phyloP scores from a whole-genome alignment of 2,888 invertebrate species.

The Aphidius colemani region DNA sequence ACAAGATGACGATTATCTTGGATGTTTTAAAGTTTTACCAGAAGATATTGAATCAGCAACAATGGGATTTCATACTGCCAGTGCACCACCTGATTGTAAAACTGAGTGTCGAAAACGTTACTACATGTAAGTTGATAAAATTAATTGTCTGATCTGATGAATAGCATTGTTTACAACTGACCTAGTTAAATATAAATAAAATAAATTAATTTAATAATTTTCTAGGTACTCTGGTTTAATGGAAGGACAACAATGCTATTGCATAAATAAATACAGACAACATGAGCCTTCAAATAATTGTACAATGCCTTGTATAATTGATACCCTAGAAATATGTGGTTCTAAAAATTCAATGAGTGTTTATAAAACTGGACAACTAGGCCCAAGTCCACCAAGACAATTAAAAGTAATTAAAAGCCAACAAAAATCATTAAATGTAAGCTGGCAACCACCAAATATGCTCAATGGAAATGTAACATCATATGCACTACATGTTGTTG shows the following conservation, averaged over 20 bases:
- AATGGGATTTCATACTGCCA: constrained; percentile 39
- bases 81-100: constrained; percentile 44
- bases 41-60: constrained; percentile 43
- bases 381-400: constrained; percentile 73
- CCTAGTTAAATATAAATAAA: neutral
- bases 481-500: constrained; percentile 58
- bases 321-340: constrained; percentile 70
- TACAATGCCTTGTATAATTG: constrained; percentile 66
- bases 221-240: constrained; percentile 62
- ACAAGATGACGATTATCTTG: constrained; percentile 38
- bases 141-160: neutral
- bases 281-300: constrained; percentile 58
- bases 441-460: constrained; percentile 61
- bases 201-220: neutral
- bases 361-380: constrained; percentile 68
- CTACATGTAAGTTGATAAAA: constrained; percentile 47
- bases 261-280: constrained; percentile 59
- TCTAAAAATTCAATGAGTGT: constrained; percentile 71
- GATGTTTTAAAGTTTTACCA: constrained; percentile 46
- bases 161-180: constrained; percentile 9
- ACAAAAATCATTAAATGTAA: constrained; percentile 57
- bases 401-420: constrained; percentile 64
- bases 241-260: constrained; percentile 61
- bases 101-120: constrained; percentile 49
- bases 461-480: constrained; percentile 61